Base-by-base conservation (phyloP, 1,140 invertebrate genomes). In the Drosophila ogumai region DNA sequence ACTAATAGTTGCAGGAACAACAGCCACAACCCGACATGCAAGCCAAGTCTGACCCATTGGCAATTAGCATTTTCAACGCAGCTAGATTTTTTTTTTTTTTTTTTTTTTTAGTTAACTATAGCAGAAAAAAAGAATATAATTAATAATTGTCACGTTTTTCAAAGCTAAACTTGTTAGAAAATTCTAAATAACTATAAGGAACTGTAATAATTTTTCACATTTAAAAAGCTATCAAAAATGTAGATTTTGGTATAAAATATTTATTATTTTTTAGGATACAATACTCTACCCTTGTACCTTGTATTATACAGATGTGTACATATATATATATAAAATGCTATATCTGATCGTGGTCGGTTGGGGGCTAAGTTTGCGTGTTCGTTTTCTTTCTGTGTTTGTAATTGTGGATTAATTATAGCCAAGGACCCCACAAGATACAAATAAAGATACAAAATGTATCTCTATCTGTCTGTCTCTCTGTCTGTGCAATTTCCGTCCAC, bases 401-500 rank as follows among this genome's bases (percentile, higher is more conserved):
- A 87, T 87, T 87, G 80, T 88, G 84, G 72, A 79, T 82, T 87
- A 88, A 82, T 87, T 88, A 87, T 87, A 87, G 81, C 82, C 82
- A 87, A 87, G 82, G 82, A 87, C 82, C 68, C 64, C 79, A 59
- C 79, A 87, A 87, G 82, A 86, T 86, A 86, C 82, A 87, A 86
- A 86, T 67, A 86, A 87, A 86, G 82, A 86, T 86, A 86, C 82
- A 82, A 75, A 86, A 86, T 82, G 75, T 86, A 79, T 86, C 82
- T 87, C 46, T 81, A 73, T 66, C 50, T 79, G 65, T 79, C 43
- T 17, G 15, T 41, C 6, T 22, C 10, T 77, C 13, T 47, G 75
- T 73, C 52, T 82, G 69, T 79, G 72, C 72, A 75, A 81, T 87
- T 86, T 86, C 82, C 82, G 82, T 79, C 82, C 82, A 81, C 56